These are phyloP conservation scores for Microctenopoma lineatum DNA, from an alignment of 2,797 vertebrate genomes.

Conservation along the genomic window DNA sequence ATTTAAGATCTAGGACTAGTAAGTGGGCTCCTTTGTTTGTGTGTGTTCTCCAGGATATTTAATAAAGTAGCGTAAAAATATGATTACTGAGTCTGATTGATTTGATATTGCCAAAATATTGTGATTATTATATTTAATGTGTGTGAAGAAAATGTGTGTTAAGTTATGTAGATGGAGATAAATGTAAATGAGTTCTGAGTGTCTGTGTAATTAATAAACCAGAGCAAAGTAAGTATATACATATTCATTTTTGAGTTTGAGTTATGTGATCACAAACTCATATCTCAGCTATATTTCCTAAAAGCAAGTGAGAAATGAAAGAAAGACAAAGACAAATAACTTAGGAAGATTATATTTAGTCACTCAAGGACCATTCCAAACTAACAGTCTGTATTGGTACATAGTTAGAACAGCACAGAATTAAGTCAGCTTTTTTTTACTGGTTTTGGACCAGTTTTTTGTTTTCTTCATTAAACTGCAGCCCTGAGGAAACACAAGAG, in stretches of 20 bases:
- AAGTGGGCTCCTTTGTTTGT: constrained; percentile 6
- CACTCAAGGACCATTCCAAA: constrained; percentile 2
- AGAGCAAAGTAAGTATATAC: neutral
- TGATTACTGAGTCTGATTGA: constrained; percentile 33
- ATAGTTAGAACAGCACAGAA: neutral
- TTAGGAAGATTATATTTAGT: constrained; percentile 1
- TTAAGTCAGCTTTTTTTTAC: neutral
- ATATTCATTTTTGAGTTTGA: constrained; percentile 1
- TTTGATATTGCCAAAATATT: constrained; percentile 36
- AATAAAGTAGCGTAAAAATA: constrained; percentile 25
- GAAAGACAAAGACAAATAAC: constrained; percentile 4
- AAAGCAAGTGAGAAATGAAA: neutral
- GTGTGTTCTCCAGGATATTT: constrained; percentile 26
- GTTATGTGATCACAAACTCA: constrained; percentile 1
- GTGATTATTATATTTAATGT: constrained; percentile 17
- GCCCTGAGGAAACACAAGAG: constrained; percentile 6
- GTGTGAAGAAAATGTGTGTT: constrained; percentile 15
- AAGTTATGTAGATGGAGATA: constrained; percentile 18
- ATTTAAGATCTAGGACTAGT: constrained; percentile 25
- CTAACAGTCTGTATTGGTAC: neutral
- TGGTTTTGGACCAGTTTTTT: constrained; percentile 13
- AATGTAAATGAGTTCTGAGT: constrained; percentile 20
- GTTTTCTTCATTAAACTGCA: constrained; percentile 12
- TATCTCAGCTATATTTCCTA: neutral
- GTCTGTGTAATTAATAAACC: neutral